Base-by-base conservation (phyloP, 2,888 invertebrate genomes). In the Acleris emargana region DNA sequence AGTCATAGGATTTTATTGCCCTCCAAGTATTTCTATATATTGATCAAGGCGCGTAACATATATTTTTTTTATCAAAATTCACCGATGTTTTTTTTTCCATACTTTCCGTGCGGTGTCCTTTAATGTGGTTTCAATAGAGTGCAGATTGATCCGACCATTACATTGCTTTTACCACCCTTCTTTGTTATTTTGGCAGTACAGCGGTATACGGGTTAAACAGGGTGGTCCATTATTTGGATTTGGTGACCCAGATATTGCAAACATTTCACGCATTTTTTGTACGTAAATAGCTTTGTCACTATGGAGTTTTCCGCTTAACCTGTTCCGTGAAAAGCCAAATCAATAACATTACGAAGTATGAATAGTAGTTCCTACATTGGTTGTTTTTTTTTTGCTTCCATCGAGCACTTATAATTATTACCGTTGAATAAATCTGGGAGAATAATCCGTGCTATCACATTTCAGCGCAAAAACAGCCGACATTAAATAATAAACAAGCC, bases 401-500 rank as follows among this genome's bases (percentile, higher is more conserved):
- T 22, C 25, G 3, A 57, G 3, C 1, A 17, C 6, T 43, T 47
- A 57, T 57, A 18, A 47, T 57, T 45, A 25, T 47, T 25, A 18
- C 17, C 13, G 45, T 18, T 28, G 45, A 58, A 58, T 58, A 58
- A 51, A 57, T 57, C 51, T 22, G 50, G 57, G 17, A 13, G 49
- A 17, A 9, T 16, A 52, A 42, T 54, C 20, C 16, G 38, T 7
- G 6, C 42, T 47, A 51, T 18, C 6, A 50, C 43, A 50, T 28
- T 55, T 50, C 58, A 58, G 32, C 32, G 38, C 43, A 47, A 54
- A 42, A 57, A 47, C 58, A 47, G 18, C 32, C 53, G 53, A 11
- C 49, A 49, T 54, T 54, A 64, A 64, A 59, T 64, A 59, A 59
- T 64, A 64, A 60, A 59, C 28, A 32, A 43, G 49, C 25, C 13